A percentile compares a stretch with the other conserved stretches of the same genome.
These are phyloP conservation scores for Dermochelys coriacea DNA, from an alignment of 2,797 vertebrate genomes.

Conservation along the genomic window DNA sequence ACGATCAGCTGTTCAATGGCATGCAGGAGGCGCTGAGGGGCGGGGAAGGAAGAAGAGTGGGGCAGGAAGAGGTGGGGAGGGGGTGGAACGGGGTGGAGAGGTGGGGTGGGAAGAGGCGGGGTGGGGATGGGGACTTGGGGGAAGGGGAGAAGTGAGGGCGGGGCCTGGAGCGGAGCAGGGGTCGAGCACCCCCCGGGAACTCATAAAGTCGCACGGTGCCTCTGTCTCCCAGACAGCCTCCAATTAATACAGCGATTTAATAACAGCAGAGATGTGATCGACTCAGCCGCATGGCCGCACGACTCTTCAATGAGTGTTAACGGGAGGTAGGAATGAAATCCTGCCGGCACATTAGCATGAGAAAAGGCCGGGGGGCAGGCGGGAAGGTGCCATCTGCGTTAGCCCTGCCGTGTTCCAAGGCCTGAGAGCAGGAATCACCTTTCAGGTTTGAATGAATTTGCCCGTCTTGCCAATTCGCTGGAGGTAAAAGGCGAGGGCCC, in stretches of 20 bases:
- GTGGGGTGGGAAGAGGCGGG: too few species aligned
- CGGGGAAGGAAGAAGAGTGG: too few species aligned
- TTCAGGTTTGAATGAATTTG: not conserved
- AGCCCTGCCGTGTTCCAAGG: not conserved
- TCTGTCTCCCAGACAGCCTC: too few species aligned
- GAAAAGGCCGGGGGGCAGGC: not conserved
- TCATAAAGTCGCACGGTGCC: too few species aligned
- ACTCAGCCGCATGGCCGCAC: conserved; percentile 17
- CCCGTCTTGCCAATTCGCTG: not conserved
- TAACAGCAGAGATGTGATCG: not conserved
- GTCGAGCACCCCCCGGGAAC: too few species aligned
- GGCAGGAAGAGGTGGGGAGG: too few species aligned
- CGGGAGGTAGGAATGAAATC: conserved; percentile 54
- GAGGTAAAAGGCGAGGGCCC: not conserved
- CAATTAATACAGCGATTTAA: not conserved
- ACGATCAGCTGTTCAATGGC: too few species aligned
- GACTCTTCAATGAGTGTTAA: conserved; percentile 55
- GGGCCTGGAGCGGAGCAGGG: too few species aligned
- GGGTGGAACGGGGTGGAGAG: too few species aligned
- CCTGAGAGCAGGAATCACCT: not conserved
- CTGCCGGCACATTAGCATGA: conserved; percentile 47
- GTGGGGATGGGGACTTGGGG: too few species aligned
- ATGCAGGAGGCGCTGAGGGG: too few species aligned
- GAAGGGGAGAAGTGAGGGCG: too few species aligned
- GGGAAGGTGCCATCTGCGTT: conserved; percentile 45